A percentile compares a stretch with the other conserved stretches of the same genome.
Conservation (phyloP, 2,888 invertebrate species). For the Proisotoma minuta region DNA sequence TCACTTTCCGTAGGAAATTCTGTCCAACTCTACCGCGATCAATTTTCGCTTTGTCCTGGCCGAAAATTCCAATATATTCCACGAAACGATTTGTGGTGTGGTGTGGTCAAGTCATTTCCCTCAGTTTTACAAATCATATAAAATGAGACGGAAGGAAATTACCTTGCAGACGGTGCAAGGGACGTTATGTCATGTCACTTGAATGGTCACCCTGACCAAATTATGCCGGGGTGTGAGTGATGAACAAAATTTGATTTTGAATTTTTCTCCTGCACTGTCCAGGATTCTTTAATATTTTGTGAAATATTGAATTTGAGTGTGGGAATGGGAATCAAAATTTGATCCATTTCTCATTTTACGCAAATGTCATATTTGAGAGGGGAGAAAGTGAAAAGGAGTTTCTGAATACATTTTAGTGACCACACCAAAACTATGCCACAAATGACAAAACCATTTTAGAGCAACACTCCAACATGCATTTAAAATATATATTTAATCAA, state of each 20-base stretch:
- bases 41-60: too few species aligned
- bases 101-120: neutral
- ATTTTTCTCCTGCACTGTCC: neutral
- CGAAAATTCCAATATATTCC: too few species aligned
- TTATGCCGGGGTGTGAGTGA: neutral
- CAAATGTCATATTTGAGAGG: too few species aligned
- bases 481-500: too few species aligned
- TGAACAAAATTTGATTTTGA: neutral
- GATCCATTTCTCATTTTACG: conserved; percentile 9
- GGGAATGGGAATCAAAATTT: conserved; percentile 15
- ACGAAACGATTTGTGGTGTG: too few species aligned
- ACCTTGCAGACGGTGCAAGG: conserved; percentile 24
- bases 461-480: too few species aligned
- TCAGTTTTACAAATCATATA: neutral
- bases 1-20: too few species aligned
- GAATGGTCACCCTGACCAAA: neutral
- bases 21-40: too few species aligned
- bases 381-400: too few species aligned
- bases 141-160: conserved; percentile 34
- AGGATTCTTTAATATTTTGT: neutral
- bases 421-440: too few species aligned
- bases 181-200: neutral
- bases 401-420: too few species aligned
- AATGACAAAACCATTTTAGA: too few species aligned
- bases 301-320: neutral